These are phyloP conservation scores for Sus scrofa DNA, from an alignment of 2,113 vertebrate genomes.

Conservation along the genomic window DNA sequence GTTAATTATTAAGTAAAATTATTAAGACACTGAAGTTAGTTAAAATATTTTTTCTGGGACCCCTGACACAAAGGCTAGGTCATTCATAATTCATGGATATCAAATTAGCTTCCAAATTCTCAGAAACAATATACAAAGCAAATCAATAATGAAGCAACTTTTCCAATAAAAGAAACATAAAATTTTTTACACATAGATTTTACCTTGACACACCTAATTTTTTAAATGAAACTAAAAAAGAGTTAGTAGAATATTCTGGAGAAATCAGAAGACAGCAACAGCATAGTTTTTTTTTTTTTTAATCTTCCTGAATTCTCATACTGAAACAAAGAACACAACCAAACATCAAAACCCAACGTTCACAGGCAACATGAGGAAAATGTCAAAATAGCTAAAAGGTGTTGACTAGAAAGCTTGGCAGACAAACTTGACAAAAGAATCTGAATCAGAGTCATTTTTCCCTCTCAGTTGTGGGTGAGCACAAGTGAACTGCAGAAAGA, in stretches of 20 bases:
- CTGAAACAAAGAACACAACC: constrained; percentile 11
- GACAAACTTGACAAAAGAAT: neutral
- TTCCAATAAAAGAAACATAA: neutral
- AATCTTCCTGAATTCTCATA: neutral
- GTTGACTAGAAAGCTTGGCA: neutral
- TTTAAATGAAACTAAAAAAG: neutral
- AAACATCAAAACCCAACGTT: neutral
- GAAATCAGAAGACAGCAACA: neutral
- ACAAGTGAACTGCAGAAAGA: neutral
- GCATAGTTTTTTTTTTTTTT: neutral
- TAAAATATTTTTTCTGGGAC: neutral
- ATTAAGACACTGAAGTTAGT: neutral
- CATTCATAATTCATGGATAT: neutral
- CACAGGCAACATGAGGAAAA: neutral
- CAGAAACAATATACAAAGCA: neutral
- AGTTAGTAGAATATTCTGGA: neutral
- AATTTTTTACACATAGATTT: neutral
- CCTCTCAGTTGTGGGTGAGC: neutral
- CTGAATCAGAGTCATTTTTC: neutral
- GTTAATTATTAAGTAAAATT: neutral
- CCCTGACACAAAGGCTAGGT: neutral
- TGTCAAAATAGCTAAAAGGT: neutral
- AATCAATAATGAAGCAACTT: neutral
- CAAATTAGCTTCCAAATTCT: neutral
- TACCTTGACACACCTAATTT: neutral